Base-by-base conservation (phyloP, 1,140 invertebrate species). In the Brachystomella parvula region DNA sequence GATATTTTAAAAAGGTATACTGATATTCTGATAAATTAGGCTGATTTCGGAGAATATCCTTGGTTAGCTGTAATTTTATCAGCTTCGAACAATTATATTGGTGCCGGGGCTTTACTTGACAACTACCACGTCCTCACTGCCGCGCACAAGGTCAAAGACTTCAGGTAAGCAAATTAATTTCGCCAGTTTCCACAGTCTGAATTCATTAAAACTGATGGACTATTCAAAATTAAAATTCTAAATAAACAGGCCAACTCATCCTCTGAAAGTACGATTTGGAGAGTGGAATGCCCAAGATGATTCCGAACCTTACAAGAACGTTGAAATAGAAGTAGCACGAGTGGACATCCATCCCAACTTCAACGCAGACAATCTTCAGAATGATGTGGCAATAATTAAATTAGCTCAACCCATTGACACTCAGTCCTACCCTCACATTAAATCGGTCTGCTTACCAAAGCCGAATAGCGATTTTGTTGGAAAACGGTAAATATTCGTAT, bases 361-460 rank as follows among this genome's bases (percentile, higher is more conserved):
- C 73, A 85, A 85, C 73, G 75, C 82, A 0, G 78, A 77, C 29
- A 88, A 85, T 71, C 76, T 89, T 12, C 81, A 84, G 33, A 87
- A 88, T 71, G 85, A 89, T 70, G 76, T 89, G 44, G 87, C 87
- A 24, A 76, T 90, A 0, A 74, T 90, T 28, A 79, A 81, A 58
- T 72, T 90, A 0, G 77, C 80, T 1, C 71, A 78, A 0, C 72
- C 82, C 2, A 82, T 88, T 3, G 83, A 85, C 1, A 75, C 86
- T 0, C 77, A 81, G 2, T 76, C 76, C 17, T 81, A 78, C 44
- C 83, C 84, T 1, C 87, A 87, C n/a, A 85, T 90, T 35, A 84
- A 86, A 29, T 84, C 87, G 3, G 83, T 83, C 0, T 90, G 89
- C 69, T 74, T 89, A 28, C 86, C 88, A 3, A 76, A 81, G 15